phyloP scores from a whole-genome alignment of 2,888 invertebrate species.

The Lasioglossum pauxillum region DNA sequence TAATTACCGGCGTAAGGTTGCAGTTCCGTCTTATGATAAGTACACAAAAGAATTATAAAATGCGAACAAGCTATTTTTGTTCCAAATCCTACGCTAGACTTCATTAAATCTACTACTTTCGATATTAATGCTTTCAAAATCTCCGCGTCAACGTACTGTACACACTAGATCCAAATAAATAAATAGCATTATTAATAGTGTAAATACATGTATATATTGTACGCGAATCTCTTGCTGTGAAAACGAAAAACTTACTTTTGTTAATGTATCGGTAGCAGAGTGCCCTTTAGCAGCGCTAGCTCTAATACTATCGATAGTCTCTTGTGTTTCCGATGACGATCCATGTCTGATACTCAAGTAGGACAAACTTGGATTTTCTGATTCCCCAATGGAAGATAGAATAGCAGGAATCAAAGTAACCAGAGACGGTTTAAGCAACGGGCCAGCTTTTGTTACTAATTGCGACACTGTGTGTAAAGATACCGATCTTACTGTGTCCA shows the following conservation, averaged over 20 bases:
- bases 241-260: slow-evolving; percentile 86
- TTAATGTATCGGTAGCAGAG: slow-evolving; percentile 94
- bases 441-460: slow-evolving; percentile 92
- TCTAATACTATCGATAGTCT: slow-evolving; percentile 91
- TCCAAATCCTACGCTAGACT: slow-evolving; percentile 92
- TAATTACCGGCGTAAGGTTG: slow-evolving; percentile 86
- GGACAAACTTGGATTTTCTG: slow-evolving; percentile 91
- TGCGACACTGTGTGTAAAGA: slow-evolving; percentile 95
- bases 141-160: slow-evolving; percentile 90
- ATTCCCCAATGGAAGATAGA: slow-evolving; percentile 93
- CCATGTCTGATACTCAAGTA: slow-evolving; percentile 91
- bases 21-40: slow-evolving; percentile 85
- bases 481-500: slow-evolving; percentile 91
- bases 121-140: slow-evolving; percentile 93
- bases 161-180: slow-evolving; percentile 84
- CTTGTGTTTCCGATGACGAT: slow-evolving; percentile 90
- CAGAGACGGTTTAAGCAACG: slow-evolving; percentile 92
- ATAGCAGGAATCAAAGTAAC: slow-evolving; percentile 93
- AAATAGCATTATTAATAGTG: slow-evolving; percentile 32
- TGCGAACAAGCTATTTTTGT: slow-evolving; percentile 93
- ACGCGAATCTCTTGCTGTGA: not conserved
- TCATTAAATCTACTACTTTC: slow-evolving; percentile 92
- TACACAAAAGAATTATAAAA: slow-evolving; percentile 89
- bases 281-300: slow-evolving; percentile 93
- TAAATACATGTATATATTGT: not conserved